Evolutionary conservation across 2,113 vertebrate genomes (phyloP), one percentile per base, ranked within the genome.

Genomic region (Aegypius monachus): DNA sequence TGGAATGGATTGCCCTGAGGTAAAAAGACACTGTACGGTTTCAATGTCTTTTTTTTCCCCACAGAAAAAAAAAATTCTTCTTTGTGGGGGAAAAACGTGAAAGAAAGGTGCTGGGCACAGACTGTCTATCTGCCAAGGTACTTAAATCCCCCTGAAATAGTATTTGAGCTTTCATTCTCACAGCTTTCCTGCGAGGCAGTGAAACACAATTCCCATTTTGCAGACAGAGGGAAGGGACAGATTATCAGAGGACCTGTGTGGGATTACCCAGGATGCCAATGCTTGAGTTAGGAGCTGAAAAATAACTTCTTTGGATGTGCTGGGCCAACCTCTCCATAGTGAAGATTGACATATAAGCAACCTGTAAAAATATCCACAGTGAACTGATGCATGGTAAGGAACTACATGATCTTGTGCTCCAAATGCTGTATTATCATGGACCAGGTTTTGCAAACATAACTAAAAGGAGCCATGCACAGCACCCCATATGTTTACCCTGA

Each of bases 271-370:
- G 42, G 36, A 53, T 2, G 1, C 25, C 18, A 40, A 55, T 29
- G 11, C 40, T 47, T 26, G 40, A 62, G 20, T 43, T 47, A 8
- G 22, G 42, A 74, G 23, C 21, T 66, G 56, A 31, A 80, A 80
- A 88, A 53, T 40, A 0, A 40, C 32, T n/a, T 18, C 50, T 48
- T 31, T 8, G 25, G 36, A 32, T 15, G 34, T 0, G 0, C 32
- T 34, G 45, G 68, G 21, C 25, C 45, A 62, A 67, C 40, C 53
- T 77, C 73, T 20, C 59, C 16, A 3, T 13, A 45, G 36, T 1
- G 19, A 65, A 52, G 27, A 34, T 43, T 34, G 48, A 23, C 26
- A 32, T 1, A 31, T 11, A 58, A 63, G 13, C 38, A 31, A 26
- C n/a, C n/a, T 40, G 17, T 42, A 26, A 55, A 73, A n/a, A 48